Conservation (phyloP, 2,797 vertebrate genomes). For the Champsocephalus esox region DNA sequence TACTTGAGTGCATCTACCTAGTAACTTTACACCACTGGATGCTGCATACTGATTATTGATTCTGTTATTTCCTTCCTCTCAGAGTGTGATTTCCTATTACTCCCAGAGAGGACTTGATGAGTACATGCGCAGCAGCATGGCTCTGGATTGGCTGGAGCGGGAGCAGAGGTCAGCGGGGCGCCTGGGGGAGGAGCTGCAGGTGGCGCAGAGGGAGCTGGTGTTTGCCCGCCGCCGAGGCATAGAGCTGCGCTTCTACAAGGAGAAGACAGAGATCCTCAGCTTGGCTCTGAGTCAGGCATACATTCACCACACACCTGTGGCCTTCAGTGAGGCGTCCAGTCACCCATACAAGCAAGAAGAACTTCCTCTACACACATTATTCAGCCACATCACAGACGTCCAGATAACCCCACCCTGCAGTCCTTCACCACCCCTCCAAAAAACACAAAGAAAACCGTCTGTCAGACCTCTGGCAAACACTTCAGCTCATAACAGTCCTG, state of each 20-base stretch:
- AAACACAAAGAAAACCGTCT: constrained; percentile 46
- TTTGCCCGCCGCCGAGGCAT: constrained; percentile 87
- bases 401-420: constrained; percentile 46
- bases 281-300: constrained; percentile 91
- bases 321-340: constrained; percentile 47
- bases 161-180: constrained; percentile 87
- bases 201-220: constrained; percentile 88
- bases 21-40: not conserved
- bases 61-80: constrained; percentile 33
- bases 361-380: constrained; percentile 63
- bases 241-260: constrained; percentile 93
- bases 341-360: constrained; percentile 59
- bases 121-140: constrained; percentile 92
- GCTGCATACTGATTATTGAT: not conserved
- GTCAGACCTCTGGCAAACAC: constrained; percentile 40
- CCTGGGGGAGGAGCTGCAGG: constrained; percentile 88
- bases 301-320: constrained; percentile 56
- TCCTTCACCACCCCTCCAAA: constrained; percentile 45
- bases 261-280: constrained; percentile 92
- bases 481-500: constrained; percentile 19
- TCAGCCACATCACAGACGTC: constrained; percentile 47
- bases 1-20: too few relatives aligned
- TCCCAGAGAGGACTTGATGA: constrained; percentile 90
- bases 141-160: constrained; percentile 92
- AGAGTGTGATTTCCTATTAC: constrained; percentile 94